Evolutionary conservation across 2,888 invertebrate species (phyloP), one percentile per base, ranked within the genome.

Genomic region (Sphaerophoria taeniata): DNA sequence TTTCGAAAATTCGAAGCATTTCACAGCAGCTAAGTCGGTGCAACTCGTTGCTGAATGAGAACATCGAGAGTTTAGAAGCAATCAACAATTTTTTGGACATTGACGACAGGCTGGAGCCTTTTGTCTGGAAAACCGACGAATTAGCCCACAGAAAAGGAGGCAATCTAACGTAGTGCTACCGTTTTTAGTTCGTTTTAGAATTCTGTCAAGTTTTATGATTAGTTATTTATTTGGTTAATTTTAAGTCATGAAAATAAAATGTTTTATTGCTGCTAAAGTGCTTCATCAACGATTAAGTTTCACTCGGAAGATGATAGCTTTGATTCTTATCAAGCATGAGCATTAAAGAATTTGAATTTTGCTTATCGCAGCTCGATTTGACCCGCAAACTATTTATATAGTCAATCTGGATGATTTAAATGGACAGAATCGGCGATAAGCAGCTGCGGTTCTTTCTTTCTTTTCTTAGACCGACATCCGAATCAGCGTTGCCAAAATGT

Each of bases 31-130:
- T 98, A 71, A 95, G 95, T 47, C 93, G 96, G 34, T 97, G 98
- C 89, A 96, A 97, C 90, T 95, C 95, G 74, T 92, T 96, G 73
- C 93, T 98, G 16, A 96, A 96, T 91, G 96, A 97, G 92, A 96
- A 97, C 0, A 92, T 98, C 0, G 97, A 96, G 90, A 96, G 96
- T 63, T 94, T 98, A 90, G 97, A 98, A 90, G 95, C 95, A 14
- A 93, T 98, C 56, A 98, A 98, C 90, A 95, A 95, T 89, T 92
- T 96, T 87, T 92, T 98, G 43, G 97, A 98, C 34, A 94, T 95
- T 61, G 95, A 96, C 16, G 96, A 97, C 88, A 94, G 97, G 12
- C 92, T 98, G 51, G 97, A 98, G 90, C 97, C 98, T 0, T 98
- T 98, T 90, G 95, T 96, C 0, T 97, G 97, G 97, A 96, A 95